Evolutionary conservation across 2,113 vertebrate species (phyloP), one percentile per base, ranked within the genome.

Genomic region (Xerus inauris): DNA sequence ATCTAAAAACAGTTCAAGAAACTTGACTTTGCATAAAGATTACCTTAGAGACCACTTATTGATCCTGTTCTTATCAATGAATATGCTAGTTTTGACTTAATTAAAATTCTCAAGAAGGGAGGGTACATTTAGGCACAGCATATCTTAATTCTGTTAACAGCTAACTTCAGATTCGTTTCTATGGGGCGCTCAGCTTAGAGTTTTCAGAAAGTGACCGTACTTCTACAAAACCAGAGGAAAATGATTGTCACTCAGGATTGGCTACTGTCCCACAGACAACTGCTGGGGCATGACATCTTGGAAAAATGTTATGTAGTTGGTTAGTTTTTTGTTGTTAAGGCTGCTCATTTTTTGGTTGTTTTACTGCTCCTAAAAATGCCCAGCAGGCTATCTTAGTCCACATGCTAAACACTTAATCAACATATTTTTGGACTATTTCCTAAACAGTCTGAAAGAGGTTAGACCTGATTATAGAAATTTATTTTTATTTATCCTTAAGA

Each of bases 401-500:
- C 3, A 54, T 38, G 20, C 45, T 64, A 19, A 59, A 71, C n/a
- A 89, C 71, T 96, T 95, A 89, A 75, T 81, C 28, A 79, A 88
- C 1, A 3, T 69, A 87, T 67, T 82, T 97, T 94, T 76, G 59
- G 51, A 16, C 10, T 81, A 97, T 95, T 83, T 92, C n/a, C 6
- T 67, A 73, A 69, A 11, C 42, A 77, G 76, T 83, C 22, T 92
- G 85, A 94, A 94, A 88, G 19, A n/a, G 24, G 17, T 67, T 84
- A 71, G 94, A 92, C 6, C 73, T 83, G 89, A 72, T 28, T 77
- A 59, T 14, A 92, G 81, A 87, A 96, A 71, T 14, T 95, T 38
- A 86, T 14, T 96, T 96, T 47, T 49, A 92, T 76, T 11, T 42
- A 65, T 40, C 47, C 26, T 47, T 88, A 81, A 97, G 94, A 82